Evolutionary conservation across 2,113 vertebrate genomes (phyloP), one percentile per base, ranked within the genome.

Genomic region (Aphyosemion australe): DNA sequence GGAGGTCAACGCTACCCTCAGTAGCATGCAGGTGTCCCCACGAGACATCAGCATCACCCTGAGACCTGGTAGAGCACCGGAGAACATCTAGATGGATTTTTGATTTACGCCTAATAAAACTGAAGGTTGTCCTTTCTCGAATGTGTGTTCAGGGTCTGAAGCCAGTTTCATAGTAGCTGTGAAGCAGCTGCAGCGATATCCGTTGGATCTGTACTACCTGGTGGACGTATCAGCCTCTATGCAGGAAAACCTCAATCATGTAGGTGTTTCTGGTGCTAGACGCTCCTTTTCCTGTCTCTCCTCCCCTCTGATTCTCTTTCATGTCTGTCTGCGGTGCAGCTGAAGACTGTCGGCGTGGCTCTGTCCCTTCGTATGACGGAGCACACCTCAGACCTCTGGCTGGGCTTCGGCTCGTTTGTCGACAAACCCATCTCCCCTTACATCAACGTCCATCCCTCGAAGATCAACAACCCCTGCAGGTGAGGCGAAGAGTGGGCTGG

Each of bases 141-240:
- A 14, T 53, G 48, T 65, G 18, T 15, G 52, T 12, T 1, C 15
- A 99, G 97, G 96, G 73, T 91, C 92, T 64, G 91, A 95, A 85
- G 93, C 91, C 78, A 97, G 90, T 79, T 94, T 98, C 65, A 80
- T 94, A 3, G 86, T 98, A 76, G 94, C 93, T 54, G 93, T 98
- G 65, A 94, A 78, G 69, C 96, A 94, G 89, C 79, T 98, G 74
- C 92, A 96, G 73, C 93, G 93, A 61, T 98, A 99, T 49, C 97
- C 97, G 5, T 94, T 99, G 83, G 97, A 99, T 86, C 94, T 99
- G 71, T 99, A 99, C 91, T 97, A 96, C 87, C 91, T 99, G 73
- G 97, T 99, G 83, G 97, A 99, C 75, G 95, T 98, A 12, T 99
- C 97, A 0, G 97, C 96, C 15, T 99, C 97, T 37, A 99, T 99